A percentile compares a stretch with the other conserved stretches of the same genome.
Evolutionary conservation across 1,140 invertebrate species (phyloP).

Genomic region (Mylabris phalerata): DNA sequence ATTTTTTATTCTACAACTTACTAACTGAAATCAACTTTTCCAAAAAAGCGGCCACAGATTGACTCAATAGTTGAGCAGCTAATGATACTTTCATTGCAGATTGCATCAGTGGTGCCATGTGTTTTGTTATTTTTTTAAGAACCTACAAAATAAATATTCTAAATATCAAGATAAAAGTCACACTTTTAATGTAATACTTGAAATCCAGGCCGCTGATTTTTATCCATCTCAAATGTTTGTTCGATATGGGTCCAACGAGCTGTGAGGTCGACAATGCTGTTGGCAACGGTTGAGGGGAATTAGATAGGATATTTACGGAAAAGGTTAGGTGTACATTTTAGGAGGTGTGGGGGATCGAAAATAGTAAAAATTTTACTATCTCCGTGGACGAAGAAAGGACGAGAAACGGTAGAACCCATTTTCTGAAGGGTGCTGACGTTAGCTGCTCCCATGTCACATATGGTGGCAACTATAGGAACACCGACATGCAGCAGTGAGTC

Average conservation of each 20-base stretch:
- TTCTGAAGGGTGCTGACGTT: slow-evolving; percentile 2
- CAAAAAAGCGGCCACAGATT: too few relatives aligned
- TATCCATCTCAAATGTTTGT: neutral
- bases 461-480: slow-evolving; percentile 1
- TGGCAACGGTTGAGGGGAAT: neutral
- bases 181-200: too few relatives aligned
- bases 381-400: too few relatives aligned
- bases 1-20: too few relatives aligned
- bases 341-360: neutral
- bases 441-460: slow-evolving; percentile 9
- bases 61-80: too few relatives aligned
- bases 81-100: too few relatives aligned
- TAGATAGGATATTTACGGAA: neutral
- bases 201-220: too few relatives aligned
- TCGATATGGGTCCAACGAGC: neutral
- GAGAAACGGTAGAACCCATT: neutral
- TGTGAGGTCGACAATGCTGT: neutral
- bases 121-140: too few relatives aligned
- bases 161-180: too few relatives aligned
- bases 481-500: neutral
- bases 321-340: neutral
- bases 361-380: neutral
- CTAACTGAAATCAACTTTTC: too few relatives aligned
- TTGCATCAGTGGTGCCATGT: too few relatives aligned
- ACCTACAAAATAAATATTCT: too few relatives aligned